A percentile compares a stretch with the other conserved stretches of the same genome.
Evolutionary conservation across 2,888 invertebrate genomes (phyloP).

Genomic region (Protodeltote pygarga): DNA sequence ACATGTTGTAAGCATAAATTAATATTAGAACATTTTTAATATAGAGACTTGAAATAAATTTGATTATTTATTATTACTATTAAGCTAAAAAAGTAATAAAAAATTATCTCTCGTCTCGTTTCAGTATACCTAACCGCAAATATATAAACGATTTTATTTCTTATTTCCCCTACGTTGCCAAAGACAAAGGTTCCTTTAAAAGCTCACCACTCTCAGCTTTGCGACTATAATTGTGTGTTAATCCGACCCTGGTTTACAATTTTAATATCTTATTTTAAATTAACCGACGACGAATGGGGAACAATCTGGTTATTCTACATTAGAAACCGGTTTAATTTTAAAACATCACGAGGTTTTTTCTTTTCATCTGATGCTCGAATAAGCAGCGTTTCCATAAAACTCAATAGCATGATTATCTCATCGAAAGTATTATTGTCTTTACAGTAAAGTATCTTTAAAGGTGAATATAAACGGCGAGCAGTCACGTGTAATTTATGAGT

Average conservation of each 20-base stretch:
- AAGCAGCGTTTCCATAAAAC: slow-evolving; percentile 18
- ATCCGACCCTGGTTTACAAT: slow-evolving; percentile 37
- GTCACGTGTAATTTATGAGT: too few relatives aligned
- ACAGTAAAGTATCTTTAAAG: too few relatives aligned
- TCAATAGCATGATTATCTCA: slow-evolving; percentile 19
- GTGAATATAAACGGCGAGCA: too few relatives aligned
- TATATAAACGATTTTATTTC: too few relatives aligned
- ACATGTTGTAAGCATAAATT: too few relatives aligned
- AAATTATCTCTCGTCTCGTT: too few relatives aligned
- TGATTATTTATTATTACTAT: too few relatives aligned
- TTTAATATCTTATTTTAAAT: slow-evolving; percentile 44
- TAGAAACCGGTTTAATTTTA: slow-evolving; percentile 34
- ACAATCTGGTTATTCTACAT: slow-evolving; percentile 43
- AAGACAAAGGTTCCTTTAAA: background rate
- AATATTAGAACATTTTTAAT: too few relatives aligned
- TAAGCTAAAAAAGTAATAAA: too few relatives aligned
- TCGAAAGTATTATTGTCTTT: too few relatives aligned
- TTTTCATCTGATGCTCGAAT: slow-evolving; percentile 19
- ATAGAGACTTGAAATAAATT: too few relatives aligned
- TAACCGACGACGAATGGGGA: slow-evolving; percentile 21
- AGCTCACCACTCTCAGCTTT: slow-evolving; percentile 29
- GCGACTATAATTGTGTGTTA: slow-evolving; percentile 37
- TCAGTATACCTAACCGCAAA: too few relatives aligned
- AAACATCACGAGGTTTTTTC: slow-evolving; percentile 23
- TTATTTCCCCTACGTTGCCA: background rate